phyloP scores from a whole-genome alignment of 2,888 invertebrate species.

The Torymus texanus region DNA sequence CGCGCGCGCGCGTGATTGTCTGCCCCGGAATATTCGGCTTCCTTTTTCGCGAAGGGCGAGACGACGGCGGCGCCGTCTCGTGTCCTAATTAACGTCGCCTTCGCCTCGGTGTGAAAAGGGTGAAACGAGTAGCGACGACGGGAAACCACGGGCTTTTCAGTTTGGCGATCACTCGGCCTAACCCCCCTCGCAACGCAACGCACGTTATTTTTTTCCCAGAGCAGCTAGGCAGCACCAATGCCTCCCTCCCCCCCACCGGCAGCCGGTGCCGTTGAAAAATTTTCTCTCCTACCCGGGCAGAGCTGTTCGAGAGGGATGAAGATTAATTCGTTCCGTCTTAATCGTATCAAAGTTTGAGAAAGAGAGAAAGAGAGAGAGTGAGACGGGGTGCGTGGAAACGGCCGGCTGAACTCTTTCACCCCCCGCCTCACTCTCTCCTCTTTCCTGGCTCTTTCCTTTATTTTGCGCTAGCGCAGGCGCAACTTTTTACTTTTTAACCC shows the following conservation, averaged over 20 bases:
- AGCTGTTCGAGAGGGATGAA: constrained; percentile 71
- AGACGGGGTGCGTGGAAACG: constrained; percentile 60
- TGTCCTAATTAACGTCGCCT: constrained; percentile 71
- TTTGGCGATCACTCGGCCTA: constrained; percentile 65
- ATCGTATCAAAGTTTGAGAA: constrained; percentile 75
- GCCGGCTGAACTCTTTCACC: constrained; percentile 63
- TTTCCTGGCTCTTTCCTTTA: constrained; percentile 28
- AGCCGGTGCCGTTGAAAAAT: constrained; percentile 59
- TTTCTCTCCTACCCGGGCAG: constrained; percentile 63
- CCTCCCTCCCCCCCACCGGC: constrained; percentile 58
- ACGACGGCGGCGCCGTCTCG: constrained; percentile 64
- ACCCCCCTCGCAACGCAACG: constrained; percentile 54
- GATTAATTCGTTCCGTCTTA: constrained; percentile 76
- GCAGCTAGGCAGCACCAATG: no score
- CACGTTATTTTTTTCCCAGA: constrained; percentile 61
- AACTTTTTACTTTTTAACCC: constrained; percentile 64
- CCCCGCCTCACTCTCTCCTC: constrained; percentile 43
- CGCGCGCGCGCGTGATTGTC: constrained; percentile 25
- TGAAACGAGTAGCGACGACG: not conserved
- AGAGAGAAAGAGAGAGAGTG: constrained; percentile 55
- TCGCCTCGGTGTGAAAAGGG: constrained; percentile 59
- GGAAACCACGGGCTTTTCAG: constrained; percentile 62
- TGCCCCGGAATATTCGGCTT: constrained; percentile 28
- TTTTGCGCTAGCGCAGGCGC: constrained; percentile 52
- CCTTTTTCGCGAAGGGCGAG: constrained; percentile 23